Evolutionary conservation across 2,888 invertebrate species (phyloP).

Genomic region (Leptopilina drosophilae): DNA sequence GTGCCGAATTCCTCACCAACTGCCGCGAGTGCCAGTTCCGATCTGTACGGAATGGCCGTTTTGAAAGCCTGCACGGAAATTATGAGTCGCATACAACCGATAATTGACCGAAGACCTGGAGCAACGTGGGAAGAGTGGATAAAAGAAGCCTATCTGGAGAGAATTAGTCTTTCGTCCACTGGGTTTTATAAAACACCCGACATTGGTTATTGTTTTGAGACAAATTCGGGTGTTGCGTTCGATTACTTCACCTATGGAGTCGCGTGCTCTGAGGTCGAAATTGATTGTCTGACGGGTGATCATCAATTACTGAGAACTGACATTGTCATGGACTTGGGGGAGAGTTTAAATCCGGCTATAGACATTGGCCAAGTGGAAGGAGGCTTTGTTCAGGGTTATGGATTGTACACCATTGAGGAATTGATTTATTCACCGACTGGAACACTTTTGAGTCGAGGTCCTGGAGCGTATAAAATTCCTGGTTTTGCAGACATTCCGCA

Average conservation of each 20-base stretch:
- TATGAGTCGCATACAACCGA: constrained; percentile 85
- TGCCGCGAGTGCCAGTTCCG: constrained; percentile 92
- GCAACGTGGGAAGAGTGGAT: constrained; percentile 93
- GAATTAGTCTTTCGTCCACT: constrained; percentile 88
- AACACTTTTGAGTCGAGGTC: constrained; percentile 89
- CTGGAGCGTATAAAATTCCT: constrained; percentile 96
- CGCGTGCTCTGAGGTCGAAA: constrained; percentile 92
- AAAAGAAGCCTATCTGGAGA: constrained; percentile 84
- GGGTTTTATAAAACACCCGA: constrained; percentile 90
- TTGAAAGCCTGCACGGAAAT: constrained; percentile 89
- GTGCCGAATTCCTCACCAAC: constrained; percentile 94
- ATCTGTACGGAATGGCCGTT: constrained; percentile 95
- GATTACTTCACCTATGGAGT: constrained; percentile 93
- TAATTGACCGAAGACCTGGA: constrained; percentile 85
- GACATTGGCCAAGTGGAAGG: constrained; percentile 98
- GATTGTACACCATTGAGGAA: constrained; percentile 94
- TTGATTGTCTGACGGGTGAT: constrained; percentile 96
- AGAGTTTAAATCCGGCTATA: constrained; percentile 96
- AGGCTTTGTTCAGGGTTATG: constrained; percentile 96
- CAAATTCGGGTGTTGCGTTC: constrained; percentile 85
- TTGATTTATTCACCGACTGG: constrained; percentile 91
- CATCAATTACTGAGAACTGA: constrained; percentile 92
- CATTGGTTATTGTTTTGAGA: constrained; percentile 85
- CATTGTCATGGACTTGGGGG: constrained; percentile 98
- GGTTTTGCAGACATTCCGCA: constrained; percentile 94